Evolutionary conservation across 2,113 vertebrate species (phyloP).

Genomic region (Gambusia holbrooki): DNA sequence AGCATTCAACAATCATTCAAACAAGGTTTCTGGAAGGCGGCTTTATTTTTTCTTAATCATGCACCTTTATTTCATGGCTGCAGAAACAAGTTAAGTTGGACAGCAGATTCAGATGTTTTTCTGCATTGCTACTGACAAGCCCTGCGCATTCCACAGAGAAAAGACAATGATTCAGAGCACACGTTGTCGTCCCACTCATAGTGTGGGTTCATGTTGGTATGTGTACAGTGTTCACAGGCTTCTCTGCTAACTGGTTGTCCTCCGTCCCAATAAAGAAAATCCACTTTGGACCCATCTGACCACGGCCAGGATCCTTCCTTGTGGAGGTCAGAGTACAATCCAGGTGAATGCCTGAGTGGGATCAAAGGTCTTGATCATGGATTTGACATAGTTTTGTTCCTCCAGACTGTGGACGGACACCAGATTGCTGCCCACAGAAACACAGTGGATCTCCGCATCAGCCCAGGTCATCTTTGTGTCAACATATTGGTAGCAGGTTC

Average conservation of each 20-base stretch:
- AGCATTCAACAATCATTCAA: too few species aligned
- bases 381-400: slow-evolving; percentile 4
- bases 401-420: slow-evolving; percentile 37
- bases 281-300: slow-evolving; percentile 25
- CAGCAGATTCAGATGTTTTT: too few species aligned
- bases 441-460: slow-evolving; percentile 40
- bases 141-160: too few species aligned
- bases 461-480: slow-evolving; percentile 3
- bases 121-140: too few species aligned
- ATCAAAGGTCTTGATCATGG: slow-evolving; percentile 24
- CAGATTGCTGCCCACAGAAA: slow-evolving; percentile 41
- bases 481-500: slow-evolving; percentile 33
- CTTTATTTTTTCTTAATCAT: too few species aligned
- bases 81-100: too few species aligned
- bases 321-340: slow-evolving; percentile 16
- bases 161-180: too few species aligned
- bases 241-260: neutral
- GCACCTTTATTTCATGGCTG: too few species aligned
- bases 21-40: too few species aligned
- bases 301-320: slow-evolving; percentile 22
- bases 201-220: neutral
- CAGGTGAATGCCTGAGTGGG: neutral
- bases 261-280: neutral
- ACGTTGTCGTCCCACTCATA: neutral
- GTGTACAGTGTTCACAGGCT: neutral